Evolutionary conservation across 2,797 vertebrate species (phyloP), one percentile per base, ranked within the genome.

Genomic region (Myoxocephalus aenaeus): DNA sequence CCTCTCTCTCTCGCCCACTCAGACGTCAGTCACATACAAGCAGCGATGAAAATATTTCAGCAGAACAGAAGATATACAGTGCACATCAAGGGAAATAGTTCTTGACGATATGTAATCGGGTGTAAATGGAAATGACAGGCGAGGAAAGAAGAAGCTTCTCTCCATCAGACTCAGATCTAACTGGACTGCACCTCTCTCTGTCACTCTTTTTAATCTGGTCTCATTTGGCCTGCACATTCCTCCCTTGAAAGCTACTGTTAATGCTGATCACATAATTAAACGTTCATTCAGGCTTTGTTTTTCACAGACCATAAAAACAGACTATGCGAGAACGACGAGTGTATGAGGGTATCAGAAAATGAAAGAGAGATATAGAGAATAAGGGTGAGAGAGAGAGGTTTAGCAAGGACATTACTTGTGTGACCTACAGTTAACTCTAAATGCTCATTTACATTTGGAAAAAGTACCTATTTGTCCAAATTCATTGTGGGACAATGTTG

Each of bases 221-320:
- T 58, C 44, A 57, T 75, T 82, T 67, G 44, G 10, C 69, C 38
- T 36, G 73, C 71, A 62, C 74, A 84, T 87, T 82, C 78, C 65
- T 80, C 29, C 13, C 22, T 29, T 63, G 29, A 38, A 79, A 66
- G 11, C 34, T 56, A 63, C 64, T 29, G 70, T 65, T 54, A 71
- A 73, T 32, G 69, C 69, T 63, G 73, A 59, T 80, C 40, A 0
- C 63, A 70, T 73, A 75, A 74, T 75, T 50, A 59, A 74, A 42
- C 10, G 2, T 18, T 82, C 18, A 12, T 67, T 64, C 69, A n/a
- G 58, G 56, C 27, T 69, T 46, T 79, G 70, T 82, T 80, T 81
- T 79, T 38, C 32, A 46, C 27, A 25, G 27, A 46, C 40, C 3
- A 3, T 57, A 34, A 70, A 53, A 50, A 54, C 64, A 25, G 83